A percentile compares a stretch with the other conserved stretches of the same genome.
These are phyloP conservation scores for Vidua chalybeata DNA, from an alignment of 2,113 vertebrate species.

Conservation along the genomic window DNA sequence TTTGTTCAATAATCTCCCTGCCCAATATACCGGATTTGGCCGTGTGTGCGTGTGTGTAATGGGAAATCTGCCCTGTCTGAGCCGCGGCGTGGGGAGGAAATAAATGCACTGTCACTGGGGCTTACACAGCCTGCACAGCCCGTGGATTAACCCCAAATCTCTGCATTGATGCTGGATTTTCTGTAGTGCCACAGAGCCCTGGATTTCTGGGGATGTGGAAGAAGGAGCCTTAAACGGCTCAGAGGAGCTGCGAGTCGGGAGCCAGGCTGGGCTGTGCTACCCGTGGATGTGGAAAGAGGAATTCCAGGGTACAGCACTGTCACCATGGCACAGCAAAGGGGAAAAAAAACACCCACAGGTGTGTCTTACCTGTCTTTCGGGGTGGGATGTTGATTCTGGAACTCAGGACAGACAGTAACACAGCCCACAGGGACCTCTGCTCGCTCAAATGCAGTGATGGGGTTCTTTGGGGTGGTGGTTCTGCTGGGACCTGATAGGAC, in stretches of 20 bases:
- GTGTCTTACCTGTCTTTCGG: accelerated
- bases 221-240: not conserved
- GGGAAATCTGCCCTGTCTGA: slow-evolving; percentile 49
- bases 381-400: not conserved
- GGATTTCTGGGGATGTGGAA: not conserved
- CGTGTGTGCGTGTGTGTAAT: slow-evolving; percentile 41
- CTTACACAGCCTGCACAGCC: not conserved
- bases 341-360: not conserved
- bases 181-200: not conserved
- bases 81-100: slow-evolving; percentile 15
- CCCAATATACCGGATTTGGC: slow-evolving; percentile 24
- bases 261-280: not conserved
- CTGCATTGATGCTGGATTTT: not conserved
- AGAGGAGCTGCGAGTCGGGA: accelerated
- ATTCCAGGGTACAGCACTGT: not conserved
- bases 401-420: not conserved
- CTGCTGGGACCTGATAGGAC: not conserved
- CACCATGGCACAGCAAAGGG: accelerated
- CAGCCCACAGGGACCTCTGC: not conserved
- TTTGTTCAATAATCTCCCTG: slow-evolving; percentile 69
- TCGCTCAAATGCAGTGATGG: accelerated
- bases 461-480: not conserved
- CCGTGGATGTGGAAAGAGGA: accelerated
- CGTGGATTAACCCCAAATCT: slow-evolving; percentile 37
- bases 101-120: slow-evolving; percentile 44